Percentiles rank a stretch among this genome's conserved stretches.
Evolutionary conservation across 1,140 invertebrate species (phyloP).

Genomic region (Drosophila pectinifera): DNA sequence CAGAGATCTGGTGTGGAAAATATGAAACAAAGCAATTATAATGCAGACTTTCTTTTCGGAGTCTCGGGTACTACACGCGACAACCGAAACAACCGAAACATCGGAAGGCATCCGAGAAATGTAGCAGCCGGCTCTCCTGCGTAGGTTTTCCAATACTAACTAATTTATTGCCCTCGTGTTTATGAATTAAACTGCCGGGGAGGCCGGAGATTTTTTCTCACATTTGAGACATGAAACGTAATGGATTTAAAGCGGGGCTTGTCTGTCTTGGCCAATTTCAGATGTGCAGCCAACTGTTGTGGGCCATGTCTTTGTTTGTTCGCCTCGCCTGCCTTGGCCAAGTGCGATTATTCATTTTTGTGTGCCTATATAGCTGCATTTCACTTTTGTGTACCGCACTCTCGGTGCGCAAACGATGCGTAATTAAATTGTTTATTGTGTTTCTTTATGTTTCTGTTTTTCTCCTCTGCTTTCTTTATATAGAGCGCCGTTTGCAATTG

Average conservation of each 20-base stretch:
- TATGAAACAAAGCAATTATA: constrained; percentile 70
- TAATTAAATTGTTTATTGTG: constrained; percentile 67
- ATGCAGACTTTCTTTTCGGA: constrained; percentile 71
- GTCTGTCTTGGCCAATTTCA: constrained; percentile 45
- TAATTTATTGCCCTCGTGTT: constrained; percentile 59
- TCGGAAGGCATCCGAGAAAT: constrained; percentile 19
- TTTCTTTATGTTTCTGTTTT: constrained; percentile 47
- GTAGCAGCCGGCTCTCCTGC: constrained; percentile 19
- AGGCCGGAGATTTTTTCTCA: constrained; percentile 41
- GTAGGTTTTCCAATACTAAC: constrained; percentile 46
- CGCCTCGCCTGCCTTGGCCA: constrained; percentile 31
- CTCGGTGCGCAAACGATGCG: constrained; percentile 45
- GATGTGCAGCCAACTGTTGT: constrained; percentile 71
- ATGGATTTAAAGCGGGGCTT: constrained; percentile 7
- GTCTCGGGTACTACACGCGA: constrained; percentile 50
- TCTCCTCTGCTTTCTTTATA: constrained; percentile 44
- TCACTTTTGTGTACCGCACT: constrained; percentile 63
- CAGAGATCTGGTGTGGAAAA: constrained; percentile 25
- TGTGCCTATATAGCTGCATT: constrained; percentile 59
- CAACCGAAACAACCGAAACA: constrained; percentile 41
- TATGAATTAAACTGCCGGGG: constrained; percentile 34
- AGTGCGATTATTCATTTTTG: constrained; percentile 68
- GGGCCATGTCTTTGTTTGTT: constrained; percentile 49
- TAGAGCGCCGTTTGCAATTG: constrained; percentile 8
- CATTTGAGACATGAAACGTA: constrained; percentile 43